Percentiles rank a stretch among this genome's conserved stretches.
Conservation (phyloP, 1,140 invertebrate species). For the Odontomachus brunneus region DNA sequence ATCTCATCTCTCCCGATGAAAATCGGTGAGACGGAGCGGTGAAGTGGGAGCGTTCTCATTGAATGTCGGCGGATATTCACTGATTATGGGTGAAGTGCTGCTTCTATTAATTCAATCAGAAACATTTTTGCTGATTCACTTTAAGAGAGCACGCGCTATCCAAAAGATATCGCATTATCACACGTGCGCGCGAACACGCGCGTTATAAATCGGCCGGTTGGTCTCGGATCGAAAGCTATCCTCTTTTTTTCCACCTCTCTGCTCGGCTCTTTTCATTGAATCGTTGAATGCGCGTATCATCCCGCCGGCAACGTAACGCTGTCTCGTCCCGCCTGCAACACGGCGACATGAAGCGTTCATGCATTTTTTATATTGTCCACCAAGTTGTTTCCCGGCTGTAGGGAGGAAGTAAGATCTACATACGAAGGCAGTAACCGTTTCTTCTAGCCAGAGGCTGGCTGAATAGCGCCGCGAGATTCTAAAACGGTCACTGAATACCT, state of each 20-base stretch:
- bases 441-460: constrained; percentile 55
- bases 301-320: not conserved
- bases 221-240: not conserved
- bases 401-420: constrained; percentile 42
- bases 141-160: too few species aligned
- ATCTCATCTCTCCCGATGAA: too few species aligned
- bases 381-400: constrained; percentile 64
- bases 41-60: too few species aligned
- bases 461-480: constrained; percentile 72
- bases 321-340: not conserved
- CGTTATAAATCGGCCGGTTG: not conserved
- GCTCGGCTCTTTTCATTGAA: constrained; percentile 1
- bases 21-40: too few species aligned
- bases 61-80: too few species aligned
- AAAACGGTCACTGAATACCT: constrained; percentile 70
- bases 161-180: too few species aligned
- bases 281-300: constrained; percentile 28
- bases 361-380: constrained; percentile 64
- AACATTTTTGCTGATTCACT: too few species aligned
- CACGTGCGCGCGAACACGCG: not conserved
- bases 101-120: too few species aligned
- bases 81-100: too few species aligned
- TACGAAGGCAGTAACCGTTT: constrained; percentile 72
- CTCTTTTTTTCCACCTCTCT: constrained; percentile 10
- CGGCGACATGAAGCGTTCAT: constrained; percentile 9